Percentiles rank a stretch among this genome's conserved stretches.
Conservation (phyloP, 2,797 vertebrate genomes). For the Sphaeramia orbicularis region DNA sequence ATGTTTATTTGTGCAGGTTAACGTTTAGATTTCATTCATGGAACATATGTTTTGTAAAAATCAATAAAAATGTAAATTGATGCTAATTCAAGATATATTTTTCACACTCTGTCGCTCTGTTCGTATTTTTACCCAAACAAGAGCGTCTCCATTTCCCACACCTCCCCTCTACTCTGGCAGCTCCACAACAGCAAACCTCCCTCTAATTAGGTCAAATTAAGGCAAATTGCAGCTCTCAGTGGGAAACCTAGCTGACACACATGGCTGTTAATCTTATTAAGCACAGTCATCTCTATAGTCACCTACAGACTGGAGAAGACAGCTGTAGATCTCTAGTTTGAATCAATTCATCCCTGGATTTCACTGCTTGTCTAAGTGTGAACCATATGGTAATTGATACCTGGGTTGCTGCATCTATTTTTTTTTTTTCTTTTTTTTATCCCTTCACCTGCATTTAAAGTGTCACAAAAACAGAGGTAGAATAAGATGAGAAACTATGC, state of each 20-base stretch:
- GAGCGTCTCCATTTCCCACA: constrained; percentile 27
- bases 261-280: constrained; percentile 49
- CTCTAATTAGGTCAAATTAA: constrained; percentile 66
- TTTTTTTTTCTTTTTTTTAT: background rate
- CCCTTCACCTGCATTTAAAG: constrained; percentile 16
- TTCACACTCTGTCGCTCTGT: background rate
- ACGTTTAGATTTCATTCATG: too few species aligned
- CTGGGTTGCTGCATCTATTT: background rate
- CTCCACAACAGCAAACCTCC: constrained; percentile 19
- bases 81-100: background rate
- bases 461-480: constrained; percentile 10
- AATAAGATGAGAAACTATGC: background rate
- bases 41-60: too few species aligned
- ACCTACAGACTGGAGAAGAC: constrained; percentile 1
- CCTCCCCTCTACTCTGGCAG: constrained; percentile 41
- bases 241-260: constrained; percentile 46
- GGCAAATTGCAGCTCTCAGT: constrained; percentile 53
- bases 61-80: too few species aligned
- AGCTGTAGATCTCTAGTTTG: background rate
- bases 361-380: background rate
- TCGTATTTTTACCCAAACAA: background rate
- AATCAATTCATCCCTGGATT: background rate
- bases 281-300: constrained; percentile 13
- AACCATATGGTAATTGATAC: background rate
- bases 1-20: too few species aligned